Conservation (phyloP, 2,888 invertebrate species). For the Acanthacorydalis orientalis region DNA sequence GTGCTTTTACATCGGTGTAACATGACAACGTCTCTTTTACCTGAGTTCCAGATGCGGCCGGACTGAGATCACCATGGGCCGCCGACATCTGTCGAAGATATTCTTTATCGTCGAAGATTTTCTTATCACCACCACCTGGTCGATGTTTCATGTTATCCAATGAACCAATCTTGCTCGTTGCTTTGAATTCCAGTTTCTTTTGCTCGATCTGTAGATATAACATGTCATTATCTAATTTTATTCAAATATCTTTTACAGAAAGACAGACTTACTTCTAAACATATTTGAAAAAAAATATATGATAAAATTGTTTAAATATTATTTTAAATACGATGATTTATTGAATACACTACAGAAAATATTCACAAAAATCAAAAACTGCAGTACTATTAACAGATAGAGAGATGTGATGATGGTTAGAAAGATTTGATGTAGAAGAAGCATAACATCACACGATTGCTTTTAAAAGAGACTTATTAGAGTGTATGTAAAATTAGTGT, state of each 20-base stretch:
- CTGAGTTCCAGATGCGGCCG: conserved; percentile 36
- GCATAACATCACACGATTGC: no score
- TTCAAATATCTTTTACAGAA: background rate
- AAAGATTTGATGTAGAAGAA: no score
- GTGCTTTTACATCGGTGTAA: no score
- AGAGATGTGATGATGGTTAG: no score
- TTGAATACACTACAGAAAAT: background rate
- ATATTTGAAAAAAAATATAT: background rate
- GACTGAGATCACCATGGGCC: conserved; percentile 31
- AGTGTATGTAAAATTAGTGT: no score
- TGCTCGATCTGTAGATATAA: conserved; percentile 59
- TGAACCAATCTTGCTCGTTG: conserved; percentile 81
- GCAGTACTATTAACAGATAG: no score
- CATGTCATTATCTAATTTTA: background rate
- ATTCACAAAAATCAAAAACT: background rate
- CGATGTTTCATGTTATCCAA: conserved; percentile 80
- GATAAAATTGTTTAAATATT: background rate
- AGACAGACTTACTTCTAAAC: no score
- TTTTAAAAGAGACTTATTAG: no score
- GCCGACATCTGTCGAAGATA: conserved; percentile 60
- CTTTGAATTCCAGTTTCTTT: conserved; percentile 83
- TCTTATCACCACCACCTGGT: conserved; percentile 86
- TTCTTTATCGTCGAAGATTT: conserved; percentile 84
- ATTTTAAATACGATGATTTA: background rate
- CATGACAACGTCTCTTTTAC: conserved; percentile 20